A percentile compares a stretch with the other conserved stretches of the same genome.
Evolutionary conservation across 2,888 invertebrate genomes (phyloP).

Genomic region (Hirtodrosophila trivittata): DNA sequence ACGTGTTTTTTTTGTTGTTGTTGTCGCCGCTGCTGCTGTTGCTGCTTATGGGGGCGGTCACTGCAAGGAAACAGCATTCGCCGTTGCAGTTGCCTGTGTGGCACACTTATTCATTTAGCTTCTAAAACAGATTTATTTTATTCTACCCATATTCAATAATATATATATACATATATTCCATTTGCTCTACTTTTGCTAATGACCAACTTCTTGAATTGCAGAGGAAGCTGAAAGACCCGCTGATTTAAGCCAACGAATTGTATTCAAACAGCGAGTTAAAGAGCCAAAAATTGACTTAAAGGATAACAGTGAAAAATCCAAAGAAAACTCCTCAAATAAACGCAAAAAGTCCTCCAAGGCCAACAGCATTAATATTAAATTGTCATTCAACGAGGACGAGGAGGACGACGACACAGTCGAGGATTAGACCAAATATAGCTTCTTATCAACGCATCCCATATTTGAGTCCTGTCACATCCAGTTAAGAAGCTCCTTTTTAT

Average conservation of each 20-base stretch:
- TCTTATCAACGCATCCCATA: constrained; percentile 8
- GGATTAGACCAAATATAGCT: constrained; percentile 41
- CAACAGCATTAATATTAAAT: constrained; percentile 65
- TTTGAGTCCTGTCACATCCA: constrained; percentile 15
- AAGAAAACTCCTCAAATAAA: constrained; percentile 35
- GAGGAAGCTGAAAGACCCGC: constrained; percentile 86
- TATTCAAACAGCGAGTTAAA: constrained; percentile 84
- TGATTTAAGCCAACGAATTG: constrained; percentile 86
- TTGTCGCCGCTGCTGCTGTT: constrained; percentile 17
- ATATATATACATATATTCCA: background rate
- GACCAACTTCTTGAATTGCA: constrained; percentile 77
- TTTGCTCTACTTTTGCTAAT: constrained; percentile 16
- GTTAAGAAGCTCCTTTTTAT: constrained; percentile 34
- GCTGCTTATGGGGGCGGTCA: constrained; percentile 21
- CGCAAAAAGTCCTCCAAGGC: constrained; percentile 73
- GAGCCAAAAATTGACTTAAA: constrained; percentile 36
- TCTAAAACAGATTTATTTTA: constrained; percentile 21
- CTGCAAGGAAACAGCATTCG: constrained; percentile 11
- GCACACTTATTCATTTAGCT: constrained; percentile 18
- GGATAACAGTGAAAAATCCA: constrained; percentile 22
- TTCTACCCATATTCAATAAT: constrained; percentile 6
- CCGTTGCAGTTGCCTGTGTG: constrained; percentile 26
- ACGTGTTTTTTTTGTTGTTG: constrained; percentile 6
- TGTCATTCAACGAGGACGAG: constrained; percentile 85
- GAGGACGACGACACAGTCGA: constrained; percentile 80